Conservation (phyloP, 2,113 vertebrate species). For the Mastomys natalensis region DNA sequence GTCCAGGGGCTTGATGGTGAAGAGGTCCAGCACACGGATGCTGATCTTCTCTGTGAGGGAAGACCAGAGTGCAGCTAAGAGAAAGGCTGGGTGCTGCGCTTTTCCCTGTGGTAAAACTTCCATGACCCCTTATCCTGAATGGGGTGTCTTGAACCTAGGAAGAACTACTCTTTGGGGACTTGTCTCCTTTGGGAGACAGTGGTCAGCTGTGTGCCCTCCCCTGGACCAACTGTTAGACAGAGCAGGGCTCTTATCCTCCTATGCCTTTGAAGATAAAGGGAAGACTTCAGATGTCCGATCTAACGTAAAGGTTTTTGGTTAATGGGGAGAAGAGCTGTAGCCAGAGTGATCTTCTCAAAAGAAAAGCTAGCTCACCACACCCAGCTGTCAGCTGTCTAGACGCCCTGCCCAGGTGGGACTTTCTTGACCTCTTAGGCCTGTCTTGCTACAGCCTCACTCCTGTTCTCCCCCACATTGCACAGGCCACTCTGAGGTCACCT, state of each 20-base stretch:
- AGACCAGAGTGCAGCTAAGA: neutral
- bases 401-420: neutral
- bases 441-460: neutral
- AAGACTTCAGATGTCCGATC: neutral
- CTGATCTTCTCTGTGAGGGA: slow-evolving; percentile 90
- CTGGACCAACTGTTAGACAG: neutral
- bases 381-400: neutral
- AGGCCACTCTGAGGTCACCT: neutral
- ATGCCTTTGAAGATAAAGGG: neutral
- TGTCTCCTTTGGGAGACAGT: neutral
- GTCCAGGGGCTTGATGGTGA: slow-evolving; percentile 97
- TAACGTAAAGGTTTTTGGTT: neutral
- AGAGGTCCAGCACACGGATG: slow-evolving; percentile 94
- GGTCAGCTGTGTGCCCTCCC: too few species aligned
- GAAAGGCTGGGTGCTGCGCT: neutral
- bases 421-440: neutral
- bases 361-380: neutral
- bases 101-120: neutral
- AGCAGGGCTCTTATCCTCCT: neutral
- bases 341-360: neutral
- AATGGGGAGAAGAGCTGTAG: neutral
- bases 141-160: neutral
- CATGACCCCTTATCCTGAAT: neutral
- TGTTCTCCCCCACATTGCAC: neutral
- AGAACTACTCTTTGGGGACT: neutral